Evolutionary conservation across 2,113 vertebrate genomes (phyloP).

Genomic region (Austrofundulus limnaeus): DNA sequence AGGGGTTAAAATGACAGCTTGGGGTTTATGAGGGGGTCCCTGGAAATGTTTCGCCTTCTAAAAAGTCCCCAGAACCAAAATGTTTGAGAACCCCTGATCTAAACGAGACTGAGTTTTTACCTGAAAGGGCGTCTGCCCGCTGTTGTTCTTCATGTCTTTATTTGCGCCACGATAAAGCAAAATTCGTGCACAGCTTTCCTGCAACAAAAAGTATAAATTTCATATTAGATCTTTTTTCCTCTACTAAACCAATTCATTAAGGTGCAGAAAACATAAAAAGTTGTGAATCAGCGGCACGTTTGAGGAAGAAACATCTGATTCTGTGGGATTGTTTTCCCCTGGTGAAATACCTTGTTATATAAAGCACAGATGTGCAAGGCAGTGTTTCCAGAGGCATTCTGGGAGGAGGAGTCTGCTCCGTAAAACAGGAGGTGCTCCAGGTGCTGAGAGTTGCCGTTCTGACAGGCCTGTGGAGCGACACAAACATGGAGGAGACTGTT

Average conservation of each 20-base stretch:
- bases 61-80: too few relatives aligned
- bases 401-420: conserved; percentile 86
- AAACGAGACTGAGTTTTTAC: conserved; percentile 60
- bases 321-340: not conserved
- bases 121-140: conserved; percentile 90
- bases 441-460: conserved; percentile 90
- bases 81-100: too few relatives aligned
- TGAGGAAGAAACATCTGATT: not conserved
- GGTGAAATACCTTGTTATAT: conserved; percentile 86
- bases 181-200: conserved; percentile 91
- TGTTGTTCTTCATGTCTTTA: conserved; percentile 90
- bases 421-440: conserved; percentile 93
- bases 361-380: conserved; percentile 93
- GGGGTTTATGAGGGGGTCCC: too few relatives aligned
- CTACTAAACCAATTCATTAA: too few relatives aligned
- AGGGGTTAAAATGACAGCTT: too few relatives aligned
- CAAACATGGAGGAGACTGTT: not conserved
- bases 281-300: too few relatives aligned
- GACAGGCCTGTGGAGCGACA: conserved; percentile 71
- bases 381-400: conserved; percentile 94
- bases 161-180: conserved; percentile 89
- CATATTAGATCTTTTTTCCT: too few relatives aligned
- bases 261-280: too few relatives aligned
- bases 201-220: conserved; percentile 24
- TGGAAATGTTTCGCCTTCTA: too few relatives aligned